A percentile compares a stretch with the other conserved stretches of the same genome.
These are phyloP conservation scores for Xenotilapia longispinis DNA, from an alignment of 2,113 vertebrate genomes.

Conservation along the genomic window DNA sequence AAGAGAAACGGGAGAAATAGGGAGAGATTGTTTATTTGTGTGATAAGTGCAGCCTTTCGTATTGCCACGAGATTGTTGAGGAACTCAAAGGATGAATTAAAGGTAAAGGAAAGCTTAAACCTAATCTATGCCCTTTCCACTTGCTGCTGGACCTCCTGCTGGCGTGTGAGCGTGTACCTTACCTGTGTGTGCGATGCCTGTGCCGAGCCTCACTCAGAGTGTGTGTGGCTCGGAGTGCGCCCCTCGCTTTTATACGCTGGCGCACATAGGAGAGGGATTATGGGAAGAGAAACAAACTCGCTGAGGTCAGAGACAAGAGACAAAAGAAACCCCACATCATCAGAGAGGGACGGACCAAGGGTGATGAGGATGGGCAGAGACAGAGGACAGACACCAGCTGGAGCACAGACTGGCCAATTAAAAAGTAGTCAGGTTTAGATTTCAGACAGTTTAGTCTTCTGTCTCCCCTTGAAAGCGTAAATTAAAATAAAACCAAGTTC, in stretches of 20 bases:
- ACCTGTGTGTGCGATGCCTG: constrained; percentile 63
- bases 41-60: background rate
- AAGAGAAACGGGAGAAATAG: background rate
- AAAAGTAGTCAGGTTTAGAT: background rate
- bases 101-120: background rate
- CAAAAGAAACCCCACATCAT: constrained; percentile 74
- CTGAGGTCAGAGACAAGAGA: constrained; percentile 63
- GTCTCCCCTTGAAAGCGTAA: background rate
- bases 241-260: constrained; percentile 74
- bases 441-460: background rate
- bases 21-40: background rate
- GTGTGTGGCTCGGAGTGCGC: constrained; percentile 46
- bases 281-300: constrained; percentile 62
- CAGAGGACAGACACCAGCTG: background rate
- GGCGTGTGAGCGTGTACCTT: constrained; percentile 29
- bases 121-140: background rate
- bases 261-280: constrained; percentile 69
- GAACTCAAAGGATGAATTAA: background rate
- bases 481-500: background rate
- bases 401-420: background rate
- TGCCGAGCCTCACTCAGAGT: constrained; percentile 66
- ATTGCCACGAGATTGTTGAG: background rate
- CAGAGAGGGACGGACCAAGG: constrained; percentile 43
- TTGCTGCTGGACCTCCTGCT: background rate
- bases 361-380: background rate